phyloP scores from a whole-genome alignment of 1,140 invertebrate genomes.

The Papilio machaon region DNA sequence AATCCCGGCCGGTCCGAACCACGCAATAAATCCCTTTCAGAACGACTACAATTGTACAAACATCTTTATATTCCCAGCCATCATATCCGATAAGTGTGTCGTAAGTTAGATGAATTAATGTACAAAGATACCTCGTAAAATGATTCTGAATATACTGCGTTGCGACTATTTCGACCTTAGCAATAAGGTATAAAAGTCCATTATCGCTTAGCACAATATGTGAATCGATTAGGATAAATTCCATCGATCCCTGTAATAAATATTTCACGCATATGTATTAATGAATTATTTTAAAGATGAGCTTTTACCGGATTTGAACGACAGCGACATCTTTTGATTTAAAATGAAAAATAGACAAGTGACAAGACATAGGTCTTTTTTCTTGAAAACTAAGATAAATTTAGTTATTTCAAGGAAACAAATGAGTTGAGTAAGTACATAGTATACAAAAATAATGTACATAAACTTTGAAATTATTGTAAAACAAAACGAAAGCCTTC shows the following conservation, averaged over 20 bases:
- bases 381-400: neutral
- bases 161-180: neutral
- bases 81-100: constrained; percentile 35
- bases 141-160: neutral
- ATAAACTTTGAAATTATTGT: neutral
- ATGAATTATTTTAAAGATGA: constrained; percentile 20
- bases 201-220: neutral
- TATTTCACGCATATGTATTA: constrained; percentile 16
- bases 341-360: neutral
- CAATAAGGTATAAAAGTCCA: neutral
- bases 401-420: too few species aligned
- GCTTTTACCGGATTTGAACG: constrained; percentile 12
- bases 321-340: constrained; percentile 13
- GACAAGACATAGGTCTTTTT: too few species aligned
- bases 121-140: constrained; percentile 36
- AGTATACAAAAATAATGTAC: neutral
- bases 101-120: constrained; percentile 36
- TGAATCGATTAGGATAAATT: constrained; percentile 25
- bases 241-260: constrained; percentile 22
- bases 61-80: constrained; percentile 34
- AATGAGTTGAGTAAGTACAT: too few species aligned
- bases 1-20: neutral
- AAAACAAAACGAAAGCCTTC: neutral
- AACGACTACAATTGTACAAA: constrained; percentile 37
- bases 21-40: constrained; percentile 32